Conservation (phyloP, 2,797 vertebrate genomes). For the Cryptoblepharus egeriae region DNA sequence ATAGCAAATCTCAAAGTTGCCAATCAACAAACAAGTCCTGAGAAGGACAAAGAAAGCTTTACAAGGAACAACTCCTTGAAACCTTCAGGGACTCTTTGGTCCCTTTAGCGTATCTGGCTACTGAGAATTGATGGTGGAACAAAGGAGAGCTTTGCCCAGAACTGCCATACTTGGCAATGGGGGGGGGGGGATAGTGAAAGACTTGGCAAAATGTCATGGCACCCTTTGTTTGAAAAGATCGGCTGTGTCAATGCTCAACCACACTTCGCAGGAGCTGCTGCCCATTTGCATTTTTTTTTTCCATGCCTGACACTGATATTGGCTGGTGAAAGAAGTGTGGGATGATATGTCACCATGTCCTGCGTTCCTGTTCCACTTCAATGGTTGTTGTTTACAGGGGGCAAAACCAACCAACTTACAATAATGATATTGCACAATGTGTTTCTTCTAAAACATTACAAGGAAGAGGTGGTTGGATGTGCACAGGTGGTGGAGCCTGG, state of each 20-base stretch:
- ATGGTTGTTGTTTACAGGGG: neutral
- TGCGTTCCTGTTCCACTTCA: neutral
- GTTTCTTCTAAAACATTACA: neutral
- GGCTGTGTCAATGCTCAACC: neutral
- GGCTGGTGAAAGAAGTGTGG: neutral
- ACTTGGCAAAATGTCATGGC: constrained; percentile 35
- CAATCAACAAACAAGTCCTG: neutral
- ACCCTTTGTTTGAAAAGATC: neutral
- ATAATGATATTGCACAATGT: neutral
- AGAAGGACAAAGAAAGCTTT: constrained; percentile 12
- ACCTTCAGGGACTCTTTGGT: neutral
- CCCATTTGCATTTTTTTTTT: neutral
- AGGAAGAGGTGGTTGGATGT: neutral
- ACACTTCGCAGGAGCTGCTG: neutral
- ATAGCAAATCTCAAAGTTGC: neutral
- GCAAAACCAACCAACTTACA: too few species aligned
- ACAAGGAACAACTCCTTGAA: constrained; percentile 49
- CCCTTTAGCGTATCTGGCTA: constrained; percentile 25
- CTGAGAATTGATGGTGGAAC: constrained; percentile 50
- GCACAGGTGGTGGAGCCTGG: neutral
- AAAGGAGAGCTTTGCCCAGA: constrained; percentile 60
- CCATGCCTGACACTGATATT: neutral
- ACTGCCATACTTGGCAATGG: constrained; percentile 19
- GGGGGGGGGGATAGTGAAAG: neutral
- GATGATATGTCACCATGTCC: neutral